Conservation (phyloP, 1,140 invertebrate species). For the Polypedilum vanderplanki region DNA sequence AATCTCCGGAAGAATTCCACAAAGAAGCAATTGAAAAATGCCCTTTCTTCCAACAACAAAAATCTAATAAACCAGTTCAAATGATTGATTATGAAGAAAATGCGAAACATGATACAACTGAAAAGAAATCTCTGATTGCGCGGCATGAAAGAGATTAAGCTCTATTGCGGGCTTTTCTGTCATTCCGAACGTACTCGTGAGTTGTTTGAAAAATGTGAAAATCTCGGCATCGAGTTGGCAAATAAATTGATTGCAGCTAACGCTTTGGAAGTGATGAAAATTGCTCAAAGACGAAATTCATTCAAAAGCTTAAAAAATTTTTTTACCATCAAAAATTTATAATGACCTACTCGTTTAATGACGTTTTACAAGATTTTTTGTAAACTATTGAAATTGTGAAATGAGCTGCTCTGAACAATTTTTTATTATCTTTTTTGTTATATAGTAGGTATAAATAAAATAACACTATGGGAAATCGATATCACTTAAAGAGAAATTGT, state of each 20-base stretch:
- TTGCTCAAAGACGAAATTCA: conserved; percentile 57
- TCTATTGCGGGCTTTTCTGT: conserved; percentile 52
- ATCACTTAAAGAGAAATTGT: background rate
- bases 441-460: background rate
- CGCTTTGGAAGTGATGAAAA: conserved; percentile 69
- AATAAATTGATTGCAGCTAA: conserved; percentile 63
- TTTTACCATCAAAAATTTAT: background rate
- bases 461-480: background rate
- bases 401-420: too few species aligned
- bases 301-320: conserved; percentile 32
- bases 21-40: conserved; percentile 40
- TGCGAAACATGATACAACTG: conserved; percentile 36
- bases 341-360: background rate
- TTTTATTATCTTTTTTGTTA: background rate
- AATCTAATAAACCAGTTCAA: conserved; percentile 33
- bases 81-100: conserved; percentile 41
- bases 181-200: conserved; percentile 48
- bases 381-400: background rate
- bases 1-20: conserved; percentile 29
- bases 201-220: conserved; percentile 52
- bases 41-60: conserved; percentile 44
- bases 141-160: conserved; percentile 38
- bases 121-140: conserved; percentile 31
- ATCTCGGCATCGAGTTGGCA: conserved; percentile 66
- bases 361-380: background rate